Conservation (phyloP, 2,797 vertebrate genomes). For the Poecilia wingei region DNA sequence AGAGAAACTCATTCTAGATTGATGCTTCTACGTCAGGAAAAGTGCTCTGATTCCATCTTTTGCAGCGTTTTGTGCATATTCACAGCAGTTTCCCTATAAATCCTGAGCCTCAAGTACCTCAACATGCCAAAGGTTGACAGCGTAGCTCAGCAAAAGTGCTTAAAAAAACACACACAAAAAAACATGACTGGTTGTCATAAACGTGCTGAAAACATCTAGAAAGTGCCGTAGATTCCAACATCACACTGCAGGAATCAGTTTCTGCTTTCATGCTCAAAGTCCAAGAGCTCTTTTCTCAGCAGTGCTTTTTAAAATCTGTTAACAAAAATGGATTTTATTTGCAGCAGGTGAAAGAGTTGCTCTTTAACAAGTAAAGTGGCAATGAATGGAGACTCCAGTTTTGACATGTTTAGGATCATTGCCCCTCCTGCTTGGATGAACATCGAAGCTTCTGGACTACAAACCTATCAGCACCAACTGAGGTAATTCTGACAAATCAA, state of each 20-base stretch:
- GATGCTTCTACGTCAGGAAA: background rate
- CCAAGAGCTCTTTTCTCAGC: background rate
- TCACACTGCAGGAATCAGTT: background rate
- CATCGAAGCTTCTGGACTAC: background rate
- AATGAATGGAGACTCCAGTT: background rate
- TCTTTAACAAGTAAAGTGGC: background rate
- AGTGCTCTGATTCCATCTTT: background rate
- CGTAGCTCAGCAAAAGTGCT: slow-evolving; percentile 19
- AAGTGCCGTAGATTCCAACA: background rate
- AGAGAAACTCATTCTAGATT: background rate
- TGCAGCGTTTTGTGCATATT: slow-evolving; percentile 58
- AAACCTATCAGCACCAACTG: background rate
- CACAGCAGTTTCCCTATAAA: slow-evolving; percentile 54
- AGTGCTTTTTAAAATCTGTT: background rate
- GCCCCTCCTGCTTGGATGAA: background rate
- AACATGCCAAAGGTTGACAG: slow-evolving; percentile 21
- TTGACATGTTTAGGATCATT: background rate
- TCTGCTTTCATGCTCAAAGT: background rate
- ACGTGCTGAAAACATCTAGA: slow-evolving; percentile 4
- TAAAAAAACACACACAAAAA: background rate
- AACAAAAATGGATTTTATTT: background rate
- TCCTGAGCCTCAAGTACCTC: slow-evolving; percentile 38
- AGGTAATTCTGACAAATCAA: background rate
- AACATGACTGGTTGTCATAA: slow-evolving; percentile 22
- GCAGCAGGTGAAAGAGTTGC: background rate